These are phyloP conservation scores for Molorchus minor DNA, from an alignment of 2,888 invertebrate species.

Conservation along the genomic window DNA sequence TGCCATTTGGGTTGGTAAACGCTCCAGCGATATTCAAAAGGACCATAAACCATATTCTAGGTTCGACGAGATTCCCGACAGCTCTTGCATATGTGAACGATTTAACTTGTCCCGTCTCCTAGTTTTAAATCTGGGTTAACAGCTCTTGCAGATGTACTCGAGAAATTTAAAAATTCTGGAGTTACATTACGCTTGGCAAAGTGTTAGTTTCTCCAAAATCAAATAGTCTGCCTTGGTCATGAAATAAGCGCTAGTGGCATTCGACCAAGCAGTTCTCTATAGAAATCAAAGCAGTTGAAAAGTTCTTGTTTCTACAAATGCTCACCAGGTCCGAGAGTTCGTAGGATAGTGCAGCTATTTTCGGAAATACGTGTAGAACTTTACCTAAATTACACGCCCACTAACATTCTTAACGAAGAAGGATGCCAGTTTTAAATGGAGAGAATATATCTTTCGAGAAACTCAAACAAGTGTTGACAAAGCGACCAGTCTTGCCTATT, in stretches of 20 bases:
- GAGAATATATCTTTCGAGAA: background rate
- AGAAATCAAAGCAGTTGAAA: conserved; percentile 4
- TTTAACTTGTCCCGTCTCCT: background rate
- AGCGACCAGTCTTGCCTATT: background rate
- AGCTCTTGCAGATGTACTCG: background rate
- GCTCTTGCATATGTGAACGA: conserved; percentile 4
- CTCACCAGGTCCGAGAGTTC: background rate
- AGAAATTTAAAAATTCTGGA: background rate
- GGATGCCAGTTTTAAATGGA: background rate
- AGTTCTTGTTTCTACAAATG: background rate
- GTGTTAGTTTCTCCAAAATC: background rate
- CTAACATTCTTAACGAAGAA: background rate
- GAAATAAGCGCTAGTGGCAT: background rate
- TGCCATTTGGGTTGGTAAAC: too few relatives aligned
- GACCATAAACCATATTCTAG: too few relatives aligned
- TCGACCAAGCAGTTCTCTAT: background rate
- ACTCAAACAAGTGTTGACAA: background rate
- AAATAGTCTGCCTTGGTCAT: background rate
- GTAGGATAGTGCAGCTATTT: background rate
- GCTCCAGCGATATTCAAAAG: too few relatives aligned
- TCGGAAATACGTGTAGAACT: background rate
- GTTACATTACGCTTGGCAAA: background rate
- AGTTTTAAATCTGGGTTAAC: background rate
- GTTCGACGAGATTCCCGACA: too few relatives aligned
- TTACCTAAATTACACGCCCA: background rate